Percentiles rank a stretch among this genome's conserved stretches.
phyloP scores from a whole-genome alignment of 2,797 vertebrate species.

The Geotria australis region DNA sequence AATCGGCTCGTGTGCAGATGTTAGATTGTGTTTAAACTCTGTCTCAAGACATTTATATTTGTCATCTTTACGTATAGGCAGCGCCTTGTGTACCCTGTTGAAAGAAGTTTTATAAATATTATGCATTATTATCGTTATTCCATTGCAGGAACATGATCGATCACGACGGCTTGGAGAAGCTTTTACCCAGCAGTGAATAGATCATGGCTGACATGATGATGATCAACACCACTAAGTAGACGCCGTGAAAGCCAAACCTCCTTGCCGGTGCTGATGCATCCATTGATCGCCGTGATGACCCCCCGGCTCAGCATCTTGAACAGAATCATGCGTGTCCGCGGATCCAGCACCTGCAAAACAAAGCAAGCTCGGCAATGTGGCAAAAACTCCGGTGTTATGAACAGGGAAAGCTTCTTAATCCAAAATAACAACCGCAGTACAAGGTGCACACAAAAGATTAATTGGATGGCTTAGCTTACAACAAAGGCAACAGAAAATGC shows the following conservation, averaged over 20 bases:
- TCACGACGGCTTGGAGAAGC: no score
- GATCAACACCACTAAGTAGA: no score
- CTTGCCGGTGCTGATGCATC: slow-evolving; percentile 87
- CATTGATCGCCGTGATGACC: slow-evolving; percentile 54
- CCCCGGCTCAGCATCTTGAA: slow-evolving; percentile 80
- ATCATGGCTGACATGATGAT: no score
- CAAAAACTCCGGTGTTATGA: not conserved
- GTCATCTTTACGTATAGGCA: no score
- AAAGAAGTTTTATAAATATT: no score
- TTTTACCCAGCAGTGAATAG: no score
- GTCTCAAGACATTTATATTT: no score
- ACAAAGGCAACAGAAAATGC: not conserved
- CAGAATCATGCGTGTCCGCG: slow-evolving; percentile 72
- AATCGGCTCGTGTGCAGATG: no score
- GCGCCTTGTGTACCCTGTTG: no score
- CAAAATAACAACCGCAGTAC: not conserved
- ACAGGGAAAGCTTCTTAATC: not conserved
- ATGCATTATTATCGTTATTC: no score
- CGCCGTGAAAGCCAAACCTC: slow-evolving; percentile 17
- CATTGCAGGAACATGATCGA: no score
- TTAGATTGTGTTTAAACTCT: no score
- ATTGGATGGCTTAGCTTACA: not conserved
- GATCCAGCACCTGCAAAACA: slow-evolving; percentile 44
- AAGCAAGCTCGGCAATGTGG: not conserved
- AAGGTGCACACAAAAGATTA: not conserved